Evolutionary conservation across 2,797 vertebrate species (phyloP), one percentile per base, ranked within the genome.

Genomic region (Cryptoblepharus egeriae): DNA sequence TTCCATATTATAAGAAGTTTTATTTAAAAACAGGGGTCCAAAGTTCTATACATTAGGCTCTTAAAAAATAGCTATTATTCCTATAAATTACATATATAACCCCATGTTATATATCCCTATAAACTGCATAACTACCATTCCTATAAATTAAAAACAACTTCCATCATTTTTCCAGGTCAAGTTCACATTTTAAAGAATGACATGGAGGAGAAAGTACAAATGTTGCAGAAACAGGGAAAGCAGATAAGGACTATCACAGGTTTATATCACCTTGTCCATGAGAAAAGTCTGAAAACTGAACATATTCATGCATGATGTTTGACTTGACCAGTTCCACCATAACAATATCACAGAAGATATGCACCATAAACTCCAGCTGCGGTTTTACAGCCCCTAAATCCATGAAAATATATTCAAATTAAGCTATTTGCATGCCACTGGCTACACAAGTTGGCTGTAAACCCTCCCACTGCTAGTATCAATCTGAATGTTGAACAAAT

Each of bases 361-460:
- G 52, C 15, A 52, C 35, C 26, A n/a, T 75, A 39, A 75, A 75
- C 39, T 75, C 49, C 80, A 81, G 80, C 45, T 67, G 20, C 52
- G 55, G 42, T 37, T 82, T 71, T 71, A 64, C 11, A 64, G 58
- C 20, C 22, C 37, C 32, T 57, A 13, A 64, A 37, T 61, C 72
- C 42, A 57, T 64, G 42, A 63, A 82, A 77, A 82, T 82, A 4
- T 82, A 71, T 71, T 82, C 67, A 70, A 71, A 77, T 70, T 58
- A 77, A 82, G 32, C 39, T 8, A 63, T 77, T 82, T 70, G 39
- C 67, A 63, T 52, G 57, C 67, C 52, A 22, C 65, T n/a, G 39
- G 42, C 70, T 63, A 75, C 76, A n/a, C 22, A 67, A 60, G 39
- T 58, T 79, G 32, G 64, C 52, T 75, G 81, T 20, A 45, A 57